Base-by-base conservation (phyloP, 1,140 invertebrate genomes). In the Eubasilissa regina region DNA sequence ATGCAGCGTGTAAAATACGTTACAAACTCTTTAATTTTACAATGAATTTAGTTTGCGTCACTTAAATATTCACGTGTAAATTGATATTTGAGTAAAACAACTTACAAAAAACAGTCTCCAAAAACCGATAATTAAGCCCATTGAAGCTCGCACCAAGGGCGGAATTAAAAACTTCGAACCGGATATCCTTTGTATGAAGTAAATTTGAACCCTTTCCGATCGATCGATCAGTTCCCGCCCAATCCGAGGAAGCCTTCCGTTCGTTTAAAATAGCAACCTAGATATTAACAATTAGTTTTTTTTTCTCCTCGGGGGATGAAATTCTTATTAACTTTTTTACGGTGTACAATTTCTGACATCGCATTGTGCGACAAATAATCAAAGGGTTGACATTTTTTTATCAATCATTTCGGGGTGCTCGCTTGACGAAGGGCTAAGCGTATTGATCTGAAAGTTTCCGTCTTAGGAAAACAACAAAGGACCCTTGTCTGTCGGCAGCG, bases 321-420 rank as follows among this genome's bases (percentile, higher is more conserved):
- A 70, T 51, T 74, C 58, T 75, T 75, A 62, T 75, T 75, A 75
- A 60, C 12, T 35, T 55, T 62, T 62, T 44, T 75, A 48, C 15
- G 55, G 45, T 21, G 58, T 62, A 43, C 58, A 48, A 62, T 48
- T 62, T 62, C 74, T 75, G 48, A 44, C 55, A 75, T 62, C 74
- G 19, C 53, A 75, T 75, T 77, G 75, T 68, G 62, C 13, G 60
- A 77, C 48, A 77, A 47, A 76, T 66, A 77, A 64, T 77, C 60
- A 77, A 82, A 76, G 81, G 81, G 78, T 82, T 82, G 81, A 82
- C 81, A 82, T 82, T 82, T 80, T 82, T 79, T 81, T 77, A 48
- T 55, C 77, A 74, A 78, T 78, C 66, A 58, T 72, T 70, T 12
- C 43, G 17, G 79, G 79, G 79, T 70, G 74, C 47, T 25, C 73